These are phyloP conservation scores for Platyrinchus mystaceus DNA, from an alignment of 2,797 vertebrate genomes.

Conservation along the genomic window DNA sequence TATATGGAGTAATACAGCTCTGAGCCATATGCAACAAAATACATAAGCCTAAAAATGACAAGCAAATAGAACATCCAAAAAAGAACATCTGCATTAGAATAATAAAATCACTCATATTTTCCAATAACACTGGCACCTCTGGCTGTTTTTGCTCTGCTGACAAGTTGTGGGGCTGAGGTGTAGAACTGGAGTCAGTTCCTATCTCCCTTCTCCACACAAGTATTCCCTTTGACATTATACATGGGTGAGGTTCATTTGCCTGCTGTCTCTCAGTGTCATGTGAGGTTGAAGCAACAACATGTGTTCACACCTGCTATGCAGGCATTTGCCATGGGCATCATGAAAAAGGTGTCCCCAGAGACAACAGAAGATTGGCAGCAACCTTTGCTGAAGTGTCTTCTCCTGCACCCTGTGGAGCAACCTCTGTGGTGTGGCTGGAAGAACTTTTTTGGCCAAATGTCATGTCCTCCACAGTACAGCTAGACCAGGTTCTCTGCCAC, in stretches of 20 bases:
- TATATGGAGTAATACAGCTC: neutral
- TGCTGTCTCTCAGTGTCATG: fast-evolving
- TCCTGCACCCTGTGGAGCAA: neutral
- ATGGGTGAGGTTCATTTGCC: neutral
- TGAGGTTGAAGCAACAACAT: neutral
- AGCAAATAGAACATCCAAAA: neutral
- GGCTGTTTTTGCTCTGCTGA: neutral
- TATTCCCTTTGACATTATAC: neutral
- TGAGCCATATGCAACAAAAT: neutral
- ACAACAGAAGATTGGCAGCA: neutral
- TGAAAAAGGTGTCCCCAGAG: neutral
- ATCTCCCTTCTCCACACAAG: neutral
- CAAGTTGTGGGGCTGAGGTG: neutral
- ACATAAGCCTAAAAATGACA: neutral
- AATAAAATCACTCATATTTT: neutral
- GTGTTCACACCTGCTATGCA: neutral
- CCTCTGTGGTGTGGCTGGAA: neutral
- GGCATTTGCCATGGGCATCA: neutral
- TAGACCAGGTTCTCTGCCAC: neutral
- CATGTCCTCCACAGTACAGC: neutral
- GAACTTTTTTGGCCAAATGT: neutral
- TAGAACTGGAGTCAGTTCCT: neutral
- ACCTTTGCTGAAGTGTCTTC: neutral
- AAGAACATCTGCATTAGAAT: neutral
- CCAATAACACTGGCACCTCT: neutral